Evolutionary conservation across 2,888 invertebrate genomes (phyloP).

Genomic region (Miltochrista miniata): DNA sequence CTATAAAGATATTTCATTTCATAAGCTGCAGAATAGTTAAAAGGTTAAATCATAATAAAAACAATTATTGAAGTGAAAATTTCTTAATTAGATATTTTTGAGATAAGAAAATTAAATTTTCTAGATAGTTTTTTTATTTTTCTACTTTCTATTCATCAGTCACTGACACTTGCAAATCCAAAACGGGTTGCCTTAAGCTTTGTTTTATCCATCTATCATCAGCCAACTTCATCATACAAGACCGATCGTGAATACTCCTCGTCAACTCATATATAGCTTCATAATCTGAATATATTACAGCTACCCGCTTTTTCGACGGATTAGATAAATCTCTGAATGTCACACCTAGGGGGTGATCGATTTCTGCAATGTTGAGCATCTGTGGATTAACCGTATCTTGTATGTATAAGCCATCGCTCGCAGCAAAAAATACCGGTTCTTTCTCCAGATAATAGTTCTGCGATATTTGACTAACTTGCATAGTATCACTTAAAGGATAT

Average conservation of each 20-base stretch:
- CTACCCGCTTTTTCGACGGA: neutral
- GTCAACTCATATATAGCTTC: slow-evolving; percentile 1
- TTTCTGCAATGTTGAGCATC: neutral
- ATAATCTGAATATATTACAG: neutral
- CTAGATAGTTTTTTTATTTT: neutral
- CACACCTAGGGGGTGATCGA: neutral
- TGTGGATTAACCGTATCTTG: neutral
- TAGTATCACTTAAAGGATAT: neutral
- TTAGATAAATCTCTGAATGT: neutral
- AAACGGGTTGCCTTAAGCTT: neutral
- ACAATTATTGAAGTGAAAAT: too few relatives aligned
- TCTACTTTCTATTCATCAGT: neutral
- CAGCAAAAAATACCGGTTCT: neutral
- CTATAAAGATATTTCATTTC: too few relatives aligned
- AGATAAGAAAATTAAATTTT: too few relatives aligned
- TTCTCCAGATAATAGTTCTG: neutral
- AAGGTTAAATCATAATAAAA: too few relatives aligned
- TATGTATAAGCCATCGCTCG: neutral
- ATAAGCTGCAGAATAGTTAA: too few relatives aligned
- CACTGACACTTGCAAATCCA: too few relatives aligned
- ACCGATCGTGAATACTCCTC: neutral
- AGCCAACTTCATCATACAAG: neutral
- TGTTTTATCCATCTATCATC: neutral
- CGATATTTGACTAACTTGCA: neutral
- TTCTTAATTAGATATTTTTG: too few relatives aligned